phyloP scores from a whole-genome alignment of 1,140 invertebrate species.

The Atta cephalotes region DNA sequence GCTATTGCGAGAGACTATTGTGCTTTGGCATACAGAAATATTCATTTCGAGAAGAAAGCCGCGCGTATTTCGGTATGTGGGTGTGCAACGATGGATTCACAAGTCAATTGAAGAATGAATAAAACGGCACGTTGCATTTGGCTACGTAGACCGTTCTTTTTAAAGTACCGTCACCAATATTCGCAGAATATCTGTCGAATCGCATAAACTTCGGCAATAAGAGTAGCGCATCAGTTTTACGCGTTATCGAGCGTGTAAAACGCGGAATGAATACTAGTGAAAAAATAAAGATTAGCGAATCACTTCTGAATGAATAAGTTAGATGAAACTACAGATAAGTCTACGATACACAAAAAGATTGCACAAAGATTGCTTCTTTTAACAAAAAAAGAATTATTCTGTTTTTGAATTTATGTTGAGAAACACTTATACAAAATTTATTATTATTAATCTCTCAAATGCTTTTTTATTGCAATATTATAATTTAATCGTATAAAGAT shows the following conservation, averaged over 20 bases:
- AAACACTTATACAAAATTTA: no score
- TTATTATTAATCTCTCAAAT: no score
- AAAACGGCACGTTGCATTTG: background rate
- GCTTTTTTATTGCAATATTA: no score
- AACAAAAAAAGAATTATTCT: background rate
- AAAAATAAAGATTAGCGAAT: background rate
- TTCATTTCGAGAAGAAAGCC: slow-evolving; percentile 1
- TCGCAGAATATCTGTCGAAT: background rate
- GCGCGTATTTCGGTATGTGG: background rate
- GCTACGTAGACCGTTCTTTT: background rate
- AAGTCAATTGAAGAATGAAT: background rate
- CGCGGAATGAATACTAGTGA: background rate
- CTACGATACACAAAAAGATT: no score
- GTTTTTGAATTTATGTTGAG: background rate
- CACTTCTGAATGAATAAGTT: slow-evolving; percentile 16
- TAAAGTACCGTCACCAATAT: slow-evolving; percentile 7
- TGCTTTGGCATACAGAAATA: slow-evolving; percentile 1
- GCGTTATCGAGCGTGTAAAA: slow-evolving; percentile 52
- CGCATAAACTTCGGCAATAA: slow-evolving; percentile 10
- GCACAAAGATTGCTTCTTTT: background rate
- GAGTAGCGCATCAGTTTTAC: slow-evolving; percentile 47
- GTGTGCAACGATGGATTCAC: slow-evolving; percentile 20
- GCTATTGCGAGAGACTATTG: background rate
- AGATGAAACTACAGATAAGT: slow-evolving; percentile 9
- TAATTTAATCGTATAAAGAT: no score